phyloP scores from a whole-genome alignment of 2,113 vertebrate genomes.

The Heterocephalus glaber region DNA sequence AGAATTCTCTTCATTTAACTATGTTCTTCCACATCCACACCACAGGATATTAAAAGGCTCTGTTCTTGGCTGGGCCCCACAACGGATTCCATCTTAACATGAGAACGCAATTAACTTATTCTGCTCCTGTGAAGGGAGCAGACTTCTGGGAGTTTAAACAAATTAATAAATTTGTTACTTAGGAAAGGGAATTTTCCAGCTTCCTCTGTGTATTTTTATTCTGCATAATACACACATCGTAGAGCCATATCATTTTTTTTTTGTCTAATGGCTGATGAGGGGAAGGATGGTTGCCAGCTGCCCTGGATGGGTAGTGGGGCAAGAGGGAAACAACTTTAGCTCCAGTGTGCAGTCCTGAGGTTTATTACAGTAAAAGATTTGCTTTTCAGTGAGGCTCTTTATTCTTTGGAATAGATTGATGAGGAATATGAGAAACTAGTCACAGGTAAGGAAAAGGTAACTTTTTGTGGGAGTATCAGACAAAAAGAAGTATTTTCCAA shows the following conservation, averaged over 20 bases:
- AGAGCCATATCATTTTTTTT: constrained; percentile 27
- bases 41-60: constrained; percentile 55
- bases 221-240: background rate
- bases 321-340: background rate
- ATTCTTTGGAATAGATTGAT: background rate
- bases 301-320: background rate
- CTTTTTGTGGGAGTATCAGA: background rate
- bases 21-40: background rate
- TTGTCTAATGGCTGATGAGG: background rate
- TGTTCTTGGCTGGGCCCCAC: background rate
- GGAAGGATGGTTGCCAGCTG: constrained; percentile 13
- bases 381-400: background rate
- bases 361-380: background rate
- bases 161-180: constrained; percentile 72
- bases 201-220: constrained; percentile 75
- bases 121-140: constrained; percentile 45
- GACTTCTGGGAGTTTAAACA: constrained; percentile 70
- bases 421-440: background rate
- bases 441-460: background rate
- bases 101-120: constrained; percentile 67
- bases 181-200: constrained; percentile 56
- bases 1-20: constrained; percentile 57
- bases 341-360: background rate
- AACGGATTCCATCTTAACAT: constrained; percentile 26
- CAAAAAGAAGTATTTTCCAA: background rate